Evolutionary conservation across 2,797 vertebrate species (phyloP), one percentile per base, ranked within the genome.

Genomic region (Ceryle rudis): DNA sequence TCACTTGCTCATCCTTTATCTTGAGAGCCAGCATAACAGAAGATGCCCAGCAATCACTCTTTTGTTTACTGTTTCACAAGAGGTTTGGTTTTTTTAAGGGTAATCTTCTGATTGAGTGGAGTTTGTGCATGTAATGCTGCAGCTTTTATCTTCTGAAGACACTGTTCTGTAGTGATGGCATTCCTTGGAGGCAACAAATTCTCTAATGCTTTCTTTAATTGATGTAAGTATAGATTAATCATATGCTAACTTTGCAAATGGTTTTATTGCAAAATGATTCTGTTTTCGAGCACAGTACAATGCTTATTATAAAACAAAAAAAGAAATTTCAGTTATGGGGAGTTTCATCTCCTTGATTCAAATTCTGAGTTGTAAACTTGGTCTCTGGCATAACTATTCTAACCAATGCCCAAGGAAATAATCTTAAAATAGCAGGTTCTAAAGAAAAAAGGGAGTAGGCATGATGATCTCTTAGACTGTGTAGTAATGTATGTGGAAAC

Each of bases 21-120:
- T 33, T n/a, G 52, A 46, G 33, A 47, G 26, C 16, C 64, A 69
- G 74, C 47, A 15, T 47, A 71, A 41, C 67, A 47, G 69, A 93
- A 57, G 86, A 85, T 85, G 46, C 35, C 23, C 81, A 87, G 67
- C n/a, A 51, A 11, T 20, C 4, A 3, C 42, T 22, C n/a, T 1
- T 35, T 62, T 62, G 22, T 62, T 69, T 55, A 55, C 55, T 81
- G 91, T 83, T 44, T 31, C 72, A 71, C 29, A 46, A 74, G 89
- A 95, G 86, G 83, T 80, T 92, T 78, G 71, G 9, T 39, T 39
- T 78, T 85, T 95, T 72, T 75, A 55, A 81, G 72, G 49, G 16
- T 49, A 78, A 67, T 37, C 15, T 74, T 86, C 47, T 78, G 64
- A 22, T 14, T 74, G 49, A 75, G 60, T 79, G 18, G 16, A 79